Evolutionary conservation across 2,888 invertebrate species (phyloP).

Genomic region (Drosophila acutilabella): DNA sequence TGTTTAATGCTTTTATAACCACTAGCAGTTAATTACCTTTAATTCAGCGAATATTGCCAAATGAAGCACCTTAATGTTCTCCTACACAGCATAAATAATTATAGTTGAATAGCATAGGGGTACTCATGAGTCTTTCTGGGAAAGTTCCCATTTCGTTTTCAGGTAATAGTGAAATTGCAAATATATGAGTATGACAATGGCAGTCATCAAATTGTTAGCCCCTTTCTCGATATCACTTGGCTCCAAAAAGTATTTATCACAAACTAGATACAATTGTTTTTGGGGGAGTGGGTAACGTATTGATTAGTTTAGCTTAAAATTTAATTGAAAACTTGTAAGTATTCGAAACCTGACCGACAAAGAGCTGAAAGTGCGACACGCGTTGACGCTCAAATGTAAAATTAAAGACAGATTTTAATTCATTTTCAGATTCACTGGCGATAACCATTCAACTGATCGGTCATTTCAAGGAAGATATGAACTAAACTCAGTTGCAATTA

Average conservation of each 20-base stretch:
- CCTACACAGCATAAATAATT: slow-evolving; percentile 58
- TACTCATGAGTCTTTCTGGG: slow-evolving; percentile 33
- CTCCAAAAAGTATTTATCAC: slow-evolving; percentile 68
- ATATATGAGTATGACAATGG: slow-evolving; percentile 43
- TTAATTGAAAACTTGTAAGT: slow-evolving; percentile 56
- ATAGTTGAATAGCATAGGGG: slow-evolving; percentile 21
- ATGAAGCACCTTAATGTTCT: too few species aligned
- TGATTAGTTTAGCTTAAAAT: slow-evolving; percentile 51
- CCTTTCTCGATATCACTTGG: slow-evolving; percentile 3
- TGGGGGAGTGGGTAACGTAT: slow-evolving; percentile 10
- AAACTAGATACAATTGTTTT: slow-evolving; percentile 32
- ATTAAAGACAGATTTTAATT: too few species aligned
- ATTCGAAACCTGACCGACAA: slow-evolving; percentile 2
- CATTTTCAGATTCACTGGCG: background rate
- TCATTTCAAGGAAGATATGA: slow-evolving; percentile 26
- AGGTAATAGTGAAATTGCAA: slow-evolving; percentile 55
- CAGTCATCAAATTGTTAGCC: slow-evolving; percentile 19
- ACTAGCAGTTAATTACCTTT: slow-evolving; percentile 59
- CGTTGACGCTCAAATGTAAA: slow-evolving; percentile 55
- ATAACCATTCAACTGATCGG: slow-evolving; percentile 31
- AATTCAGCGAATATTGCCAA: slow-evolving; percentile 55
- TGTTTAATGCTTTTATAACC: too few species aligned
- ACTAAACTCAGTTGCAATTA: slow-evolving; percentile 51
- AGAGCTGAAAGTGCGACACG: slow-evolving; percentile 39
- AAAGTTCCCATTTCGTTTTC: slow-evolving; percentile 12